Base-by-base conservation (phyloP, 2,113 vertebrate species). In the Anoura caudifer region DNA sequence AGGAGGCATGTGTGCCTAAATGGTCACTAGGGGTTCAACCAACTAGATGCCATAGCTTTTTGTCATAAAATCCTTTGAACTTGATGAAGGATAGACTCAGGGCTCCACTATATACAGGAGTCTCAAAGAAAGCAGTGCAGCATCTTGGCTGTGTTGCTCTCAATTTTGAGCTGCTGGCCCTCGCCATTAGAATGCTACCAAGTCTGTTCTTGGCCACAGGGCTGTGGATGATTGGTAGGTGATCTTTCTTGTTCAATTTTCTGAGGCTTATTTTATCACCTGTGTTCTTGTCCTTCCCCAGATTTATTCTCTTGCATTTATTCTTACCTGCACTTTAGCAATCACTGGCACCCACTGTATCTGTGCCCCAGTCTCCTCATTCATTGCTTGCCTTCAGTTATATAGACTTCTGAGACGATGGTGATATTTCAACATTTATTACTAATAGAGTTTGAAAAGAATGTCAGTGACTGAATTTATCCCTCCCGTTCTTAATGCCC, bases 251-350 rank as follows among this genome's bases (percentile, higher is more conserved):
- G 3, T n/a, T 67, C 9, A 28, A 1, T 77, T 31, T 89, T 59
- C 17, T 4, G 28, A 70, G 41, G 6, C 13, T 63, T 52, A 45
- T 88, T 81, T 92, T 24, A 26, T 59, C 19, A 45, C 26, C 19
- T 14, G 11, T 69, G 26, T 63, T 88, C 12, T 56, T 93, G 52
- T 72, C n/a, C 52, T 93, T 94, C 85, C 36, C 33, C 67, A 76
- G 83, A 63, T 83, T 97, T 52, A 38, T 86, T 72, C 11, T 86
- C 82, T 90, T 92, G 86, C 76, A n/a, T 22, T 77, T 77, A n/a
- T 52, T 95, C 92, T 97, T 89, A 4, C 81, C 94, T 97, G 93
- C 73, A 92, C 89, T 94, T 94, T 73, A 61, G 61, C 80, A 43
- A 1, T 72, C 72, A 11, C 4, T 12, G 14, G 84, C 50, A 26